These are phyloP conservation scores for Sebastes cheni DNA, from an alignment of 2,797 vertebrate species.

Conservation along the genomic window DNA sequence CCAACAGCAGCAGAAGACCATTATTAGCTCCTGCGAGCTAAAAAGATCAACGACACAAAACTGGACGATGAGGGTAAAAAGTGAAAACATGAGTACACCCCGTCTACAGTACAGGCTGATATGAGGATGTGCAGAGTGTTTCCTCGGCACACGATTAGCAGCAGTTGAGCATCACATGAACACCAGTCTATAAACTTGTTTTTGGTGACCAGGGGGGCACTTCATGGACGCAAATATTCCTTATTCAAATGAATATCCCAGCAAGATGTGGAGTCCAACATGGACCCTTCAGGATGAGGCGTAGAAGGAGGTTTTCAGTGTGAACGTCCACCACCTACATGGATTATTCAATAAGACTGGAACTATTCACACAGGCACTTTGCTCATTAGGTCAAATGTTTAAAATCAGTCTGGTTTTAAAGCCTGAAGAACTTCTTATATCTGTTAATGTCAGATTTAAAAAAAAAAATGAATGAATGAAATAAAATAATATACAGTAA, in stretches of 20 bases:
- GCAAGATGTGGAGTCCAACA: not conserved
- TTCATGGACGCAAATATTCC: not conserved
- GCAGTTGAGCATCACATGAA: slow-evolving; percentile 31
- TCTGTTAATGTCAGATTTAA: not conserved
- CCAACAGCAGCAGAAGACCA: not conserved
- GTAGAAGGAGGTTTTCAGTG: not conserved
- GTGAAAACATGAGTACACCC: not conserved
- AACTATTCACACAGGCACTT: slow-evolving; percentile 17
- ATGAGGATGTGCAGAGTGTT: not conserved
- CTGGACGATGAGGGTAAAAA: not conserved
- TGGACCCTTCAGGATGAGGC: not conserved
- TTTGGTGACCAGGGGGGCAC: not conserved
- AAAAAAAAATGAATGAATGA: not conserved
- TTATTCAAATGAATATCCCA: not conserved
- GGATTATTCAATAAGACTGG: not conserved
- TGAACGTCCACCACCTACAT: not conserved
- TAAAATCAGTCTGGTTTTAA: not conserved
- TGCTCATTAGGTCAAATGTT: slow-evolving; percentile 4
- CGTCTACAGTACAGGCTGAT: slow-evolving; percentile 33
- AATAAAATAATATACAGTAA: not conserved
- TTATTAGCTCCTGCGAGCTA: not conserved
- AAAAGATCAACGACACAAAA: not conserved
- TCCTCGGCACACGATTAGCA: slow-evolving; percentile 44
- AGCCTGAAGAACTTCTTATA: slow-evolving; percentile 10
- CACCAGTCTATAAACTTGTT: not conserved